Evolutionary conservation across 2,113 vertebrate genomes (phyloP).

Genomic region (Pangasianodon gigas): DNA sequence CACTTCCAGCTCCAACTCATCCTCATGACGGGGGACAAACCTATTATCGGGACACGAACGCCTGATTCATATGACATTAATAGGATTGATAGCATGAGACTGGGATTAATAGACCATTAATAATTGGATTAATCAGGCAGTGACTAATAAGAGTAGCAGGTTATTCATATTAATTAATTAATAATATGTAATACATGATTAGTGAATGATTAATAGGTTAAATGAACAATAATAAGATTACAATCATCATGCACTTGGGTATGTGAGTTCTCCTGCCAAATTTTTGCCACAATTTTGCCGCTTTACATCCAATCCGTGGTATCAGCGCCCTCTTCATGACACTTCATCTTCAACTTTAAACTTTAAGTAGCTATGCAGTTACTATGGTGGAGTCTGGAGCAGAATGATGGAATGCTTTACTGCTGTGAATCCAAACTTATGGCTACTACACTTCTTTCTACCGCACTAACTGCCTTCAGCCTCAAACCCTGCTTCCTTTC

Average conservation of each 20-base stretch:
- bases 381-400: too few relatives aligned
- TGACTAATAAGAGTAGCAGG: background rate
- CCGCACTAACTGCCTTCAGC: background rate
- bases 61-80: background rate
- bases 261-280: too few relatives aligned
- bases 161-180: background rate
- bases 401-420: too few relatives aligned
- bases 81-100: background rate
- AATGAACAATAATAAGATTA: background rate
- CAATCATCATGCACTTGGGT: background rate
- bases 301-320: too few relatives aligned
- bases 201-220: background rate
- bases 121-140: background rate
- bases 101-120: background rate
- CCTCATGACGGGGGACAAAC: slow-evolving; percentile 93
- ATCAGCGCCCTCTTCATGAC: too few relatives aligned
- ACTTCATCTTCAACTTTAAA: too few relatives aligned
- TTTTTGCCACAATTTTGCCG: too few relatives aligned
- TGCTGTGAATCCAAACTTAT: too few relatives aligned
- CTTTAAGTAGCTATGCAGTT: too few relatives aligned
- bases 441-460: background rate
- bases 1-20: slow-evolving; percentile 93
- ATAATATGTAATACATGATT: background rate
- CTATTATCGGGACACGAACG: slow-evolving; percentile 61
- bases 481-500: background rate